Conservation (phyloP, 2,888 invertebrate species). For the Elegia similella region DNA sequence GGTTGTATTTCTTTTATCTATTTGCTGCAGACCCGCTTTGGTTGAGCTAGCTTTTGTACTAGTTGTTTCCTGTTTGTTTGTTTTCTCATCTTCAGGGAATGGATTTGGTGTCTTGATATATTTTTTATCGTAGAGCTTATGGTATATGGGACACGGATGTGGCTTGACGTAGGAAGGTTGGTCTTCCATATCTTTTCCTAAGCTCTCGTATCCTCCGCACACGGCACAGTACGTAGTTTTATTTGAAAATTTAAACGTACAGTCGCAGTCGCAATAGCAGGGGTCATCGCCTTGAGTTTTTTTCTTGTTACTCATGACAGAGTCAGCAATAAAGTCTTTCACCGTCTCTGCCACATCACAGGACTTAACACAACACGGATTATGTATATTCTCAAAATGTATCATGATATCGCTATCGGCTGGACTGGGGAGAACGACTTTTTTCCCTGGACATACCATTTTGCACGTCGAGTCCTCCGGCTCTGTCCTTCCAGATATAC, state of each 20-base stretch:
- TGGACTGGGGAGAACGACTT: constrained; percentile 50
- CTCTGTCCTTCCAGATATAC: constrained; percentile 24
- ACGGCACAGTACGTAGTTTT: constrained; percentile 70
- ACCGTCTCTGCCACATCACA: constrained; percentile 64
- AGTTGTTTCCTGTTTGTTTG: constrained; percentile 25
- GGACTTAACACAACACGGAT: constrained; percentile 61
- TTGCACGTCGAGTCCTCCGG: constrained; percentile 36
- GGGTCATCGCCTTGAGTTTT: constrained; percentile 42
- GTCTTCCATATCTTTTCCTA: constrained; percentile 60
- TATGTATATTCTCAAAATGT: constrained; percentile 54
- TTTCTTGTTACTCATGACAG: constrained; percentile 38
- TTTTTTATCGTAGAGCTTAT: constrained; percentile 65
- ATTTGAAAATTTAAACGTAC: constrained; percentile 59
- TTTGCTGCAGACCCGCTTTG: constrained; percentile 27
- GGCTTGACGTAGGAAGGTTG: constrained; percentile 59
- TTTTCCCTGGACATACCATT: constrained; percentile 41
- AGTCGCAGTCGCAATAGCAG: constrained; percentile 71
- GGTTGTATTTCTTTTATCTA: constrained; percentile 27
- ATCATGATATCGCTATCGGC: constrained; percentile 64
- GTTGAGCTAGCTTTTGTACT: constrained; percentile 43
- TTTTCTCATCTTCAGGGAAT: constrained; percentile 53
- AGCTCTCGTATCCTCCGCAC: constrained; percentile 69
- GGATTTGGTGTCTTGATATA: constrained; percentile 52
- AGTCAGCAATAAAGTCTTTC: constrained; percentile 63
- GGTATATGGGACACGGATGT: constrained; percentile 71